A percentile compares a stretch with the other conserved stretches of the same genome.
Evolutionary conservation across 2,113 vertebrate species (phyloP).

Genomic region (Vulpes lagopus): DNA sequence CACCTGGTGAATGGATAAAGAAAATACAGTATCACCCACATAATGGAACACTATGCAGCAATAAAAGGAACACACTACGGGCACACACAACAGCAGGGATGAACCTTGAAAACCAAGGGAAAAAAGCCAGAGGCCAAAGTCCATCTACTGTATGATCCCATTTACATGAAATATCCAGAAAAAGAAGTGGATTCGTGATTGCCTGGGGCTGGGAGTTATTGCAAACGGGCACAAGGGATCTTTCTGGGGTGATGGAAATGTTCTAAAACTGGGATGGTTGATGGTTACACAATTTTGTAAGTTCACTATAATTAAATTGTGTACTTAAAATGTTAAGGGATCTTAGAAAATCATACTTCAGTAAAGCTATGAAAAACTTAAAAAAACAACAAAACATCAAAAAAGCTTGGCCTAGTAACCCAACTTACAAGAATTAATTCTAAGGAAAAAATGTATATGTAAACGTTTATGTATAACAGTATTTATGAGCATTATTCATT

Average conservation of each 20-base stretch:
- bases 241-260: too few relatives aligned
- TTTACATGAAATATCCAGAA: accelerated
- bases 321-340: not conserved
- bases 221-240: not conserved
- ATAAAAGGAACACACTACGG: accelerated
- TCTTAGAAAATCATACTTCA: not conserved
- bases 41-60: accelerated
- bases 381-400: not conserved
- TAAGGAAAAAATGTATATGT: not conserved
- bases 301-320: not conserved
- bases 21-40: accelerated
- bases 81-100: accelerated
- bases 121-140: not conserved
- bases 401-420: not conserved
- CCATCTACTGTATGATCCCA: accelerated
- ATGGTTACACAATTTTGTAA: too few relatives aligned
- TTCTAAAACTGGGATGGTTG: too few relatives aligned
- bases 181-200: too few relatives aligned
- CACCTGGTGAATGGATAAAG: not conserved
- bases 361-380: not conserved
- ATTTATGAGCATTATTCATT: not conserved
- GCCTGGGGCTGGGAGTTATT: not conserved
- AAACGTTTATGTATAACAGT: not conserved
- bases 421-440: not conserved
- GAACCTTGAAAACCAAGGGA: not conserved